These are phyloP conservation scores for Crocuta crocuta DNA, from an alignment of 2,113 vertebrate genomes.

Conservation along the genomic window DNA sequence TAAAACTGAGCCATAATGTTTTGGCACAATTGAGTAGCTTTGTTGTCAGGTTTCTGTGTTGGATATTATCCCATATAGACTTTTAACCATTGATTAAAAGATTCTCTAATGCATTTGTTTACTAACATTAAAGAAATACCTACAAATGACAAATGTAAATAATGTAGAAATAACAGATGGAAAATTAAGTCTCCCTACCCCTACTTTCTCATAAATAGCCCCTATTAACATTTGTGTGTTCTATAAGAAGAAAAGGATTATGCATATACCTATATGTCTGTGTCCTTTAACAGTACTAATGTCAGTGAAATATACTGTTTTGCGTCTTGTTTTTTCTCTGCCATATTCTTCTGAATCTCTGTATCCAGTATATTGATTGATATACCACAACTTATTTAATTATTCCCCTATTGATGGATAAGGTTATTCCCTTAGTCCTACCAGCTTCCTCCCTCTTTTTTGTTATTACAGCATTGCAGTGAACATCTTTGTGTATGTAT, in stretches of 20 bases:
- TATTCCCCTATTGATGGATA: background rate
- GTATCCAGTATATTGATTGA: background rate
- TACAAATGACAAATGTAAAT: background rate
- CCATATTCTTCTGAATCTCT: background rate
- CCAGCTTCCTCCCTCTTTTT: background rate
- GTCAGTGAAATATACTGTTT: background rate
- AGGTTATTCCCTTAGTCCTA: background rate
- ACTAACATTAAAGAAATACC: background rate
- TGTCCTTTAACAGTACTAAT: background rate
- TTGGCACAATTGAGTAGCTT: background rate
- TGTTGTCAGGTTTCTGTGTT: background rate
- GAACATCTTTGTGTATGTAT: background rate
- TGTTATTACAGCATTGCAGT: background rate
- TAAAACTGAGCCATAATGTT: background rate
- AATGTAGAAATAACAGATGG: background rate
- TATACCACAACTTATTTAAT: background rate
- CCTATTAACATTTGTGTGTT: background rate
- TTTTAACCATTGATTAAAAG: conserved; percentile 7
- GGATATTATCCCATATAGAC: background rate
- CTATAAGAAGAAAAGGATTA: conserved; percentile 39
- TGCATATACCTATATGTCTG: background rate
- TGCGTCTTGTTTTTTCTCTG: background rate
- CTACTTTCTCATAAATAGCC: background rate
- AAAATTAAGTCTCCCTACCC: background rate
- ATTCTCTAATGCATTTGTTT: background rate